Evolutionary conservation across 2,888 invertebrate genomes (phyloP), one percentile per base, ranked within the genome.

Genomic region (Entomobrya proxima): DNA sequence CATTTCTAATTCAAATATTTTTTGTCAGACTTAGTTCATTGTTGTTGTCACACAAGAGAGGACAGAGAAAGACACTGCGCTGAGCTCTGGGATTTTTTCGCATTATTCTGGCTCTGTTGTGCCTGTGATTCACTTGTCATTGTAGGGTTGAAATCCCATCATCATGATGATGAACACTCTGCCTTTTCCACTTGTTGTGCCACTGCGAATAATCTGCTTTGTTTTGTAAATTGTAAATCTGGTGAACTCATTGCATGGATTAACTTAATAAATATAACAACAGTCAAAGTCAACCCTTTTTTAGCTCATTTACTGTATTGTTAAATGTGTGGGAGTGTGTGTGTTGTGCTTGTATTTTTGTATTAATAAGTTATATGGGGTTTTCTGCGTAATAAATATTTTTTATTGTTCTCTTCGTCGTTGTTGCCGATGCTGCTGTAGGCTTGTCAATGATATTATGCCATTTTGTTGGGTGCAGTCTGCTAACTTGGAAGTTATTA

Each of bases 41-140:
- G 86, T 86, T 86, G 78, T 77, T 86, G 86, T 86, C 82, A 86
- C 86, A 86, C 61, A 37, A 78, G 79, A 83, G 82, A 86, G 83
- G 72, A 69, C 44, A 81, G 61, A 37, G 75, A 18, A 30, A 15
- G 35, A 47, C 21, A 27, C n/a, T 13, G 21, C 9, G 9, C n/a
- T 21, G 21, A 7, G 69, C 61, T 61, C 55, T 7, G 9, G 9
- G 27, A 35, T n/a, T n/a, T n/a, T n/a, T n/a, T n/a, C 32, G 35
- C 32, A 32, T 7, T 35, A 27, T 30, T 32, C 32, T 4, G 61
- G 32, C 32, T 67, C 64, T 67, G 72, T 15, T 27, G 9, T 61
- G 6, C 4, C 30, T 7, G 18, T 69, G 37, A 37, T 69, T 37
- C 24, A 13, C 9, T 9, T 37, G 6, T 24, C 9, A 13, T 24